Conservation (phyloP, 1,140 invertebrate genomes). For the Octopus bimaculoides region DNA sequence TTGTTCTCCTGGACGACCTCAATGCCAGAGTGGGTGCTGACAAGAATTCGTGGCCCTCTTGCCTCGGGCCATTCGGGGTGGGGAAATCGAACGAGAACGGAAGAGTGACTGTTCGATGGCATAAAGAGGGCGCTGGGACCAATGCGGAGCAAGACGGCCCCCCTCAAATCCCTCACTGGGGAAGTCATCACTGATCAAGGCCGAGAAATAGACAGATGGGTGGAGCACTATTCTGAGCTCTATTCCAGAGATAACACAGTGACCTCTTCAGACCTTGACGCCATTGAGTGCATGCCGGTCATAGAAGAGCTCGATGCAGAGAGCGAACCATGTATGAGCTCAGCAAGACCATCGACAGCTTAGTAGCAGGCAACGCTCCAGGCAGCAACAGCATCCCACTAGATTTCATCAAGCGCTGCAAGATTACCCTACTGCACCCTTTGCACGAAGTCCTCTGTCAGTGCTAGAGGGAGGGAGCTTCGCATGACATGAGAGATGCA, state of each 20-base stretch:
- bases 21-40: conserved; percentile 16
- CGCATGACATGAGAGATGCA: too few species aligned
- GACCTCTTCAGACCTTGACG: conserved; percentile 8
- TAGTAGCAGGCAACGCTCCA: conserved; percentile 8
- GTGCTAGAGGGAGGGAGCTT: too few species aligned
- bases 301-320: conserved; percentile 13
- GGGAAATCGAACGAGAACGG: conserved; percentile 28
- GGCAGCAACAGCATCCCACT: conserved; percentile 15
- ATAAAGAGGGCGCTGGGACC: too few species aligned
- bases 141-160: too few species aligned
- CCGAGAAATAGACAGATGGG: too few species aligned
- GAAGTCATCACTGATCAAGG: conserved; percentile 14
- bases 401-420: too few species aligned
- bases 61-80: conserved; percentile 21
- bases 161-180: background rate
- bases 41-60: conserved; percentile 19
- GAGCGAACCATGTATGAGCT: conserved; percentile 13
- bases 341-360: too few species aligned
- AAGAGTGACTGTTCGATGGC: too few species aligned
- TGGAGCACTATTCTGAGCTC: too few species aligned
- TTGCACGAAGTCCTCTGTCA: too few species aligned
- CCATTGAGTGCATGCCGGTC: background rate
- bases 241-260: background rate
- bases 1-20: conserved; percentile 27
- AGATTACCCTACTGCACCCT: too few species aligned